Evolutionary conservation across 2,888 invertebrate genomes (phyloP).

Genomic region (Phaonia tiefii): DNA sequence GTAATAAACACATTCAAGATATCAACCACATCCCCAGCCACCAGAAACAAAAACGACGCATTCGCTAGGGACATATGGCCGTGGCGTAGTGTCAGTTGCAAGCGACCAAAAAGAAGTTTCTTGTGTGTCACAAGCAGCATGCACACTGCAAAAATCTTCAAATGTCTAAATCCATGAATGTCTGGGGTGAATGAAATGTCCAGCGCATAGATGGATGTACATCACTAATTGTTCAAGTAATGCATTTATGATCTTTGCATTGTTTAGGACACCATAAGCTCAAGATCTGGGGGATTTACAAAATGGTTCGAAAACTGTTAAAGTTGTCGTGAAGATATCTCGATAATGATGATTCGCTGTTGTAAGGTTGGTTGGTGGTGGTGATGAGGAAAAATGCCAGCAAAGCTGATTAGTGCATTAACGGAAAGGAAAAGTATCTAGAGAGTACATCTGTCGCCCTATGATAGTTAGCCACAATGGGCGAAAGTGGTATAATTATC

Average conservation of each 20-base stretch:
- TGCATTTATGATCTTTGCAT: conserved; percentile 39
- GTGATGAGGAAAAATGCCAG: not conserved
- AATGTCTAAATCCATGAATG: not conserved
- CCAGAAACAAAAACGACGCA: too few species aligned
- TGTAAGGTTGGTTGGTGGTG: too few species aligned
- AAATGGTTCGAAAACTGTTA: not conserved
- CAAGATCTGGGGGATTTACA: conserved; percentile 24
- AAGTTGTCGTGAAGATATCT: conserved; percentile 7
- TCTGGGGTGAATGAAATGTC: too few species aligned
- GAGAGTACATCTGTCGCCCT: too few species aligned
- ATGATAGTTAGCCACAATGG: too few species aligned
- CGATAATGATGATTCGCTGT: not conserved
- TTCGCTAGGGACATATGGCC: too few species aligned
- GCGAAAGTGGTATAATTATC: too few species aligned
- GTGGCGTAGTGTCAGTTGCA: too few species aligned
- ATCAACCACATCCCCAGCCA: conserved; percentile 11
- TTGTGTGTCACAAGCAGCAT: too few species aligned
- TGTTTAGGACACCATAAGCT: conserved; percentile 34
- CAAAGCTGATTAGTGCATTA: conserved; percentile 31
- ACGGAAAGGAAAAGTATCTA: not conserved
- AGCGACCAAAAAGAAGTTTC: too few species aligned
- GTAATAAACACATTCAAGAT: conserved; percentile 59
- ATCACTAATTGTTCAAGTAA: conserved; percentile 34
- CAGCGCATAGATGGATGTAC: not conserved
- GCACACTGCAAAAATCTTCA: not conserved